These are phyloP conservation scores for Cistogaster globosa DNA, from an alignment of 2,888 invertebrate genomes.

Conservation along the genomic window DNA sequence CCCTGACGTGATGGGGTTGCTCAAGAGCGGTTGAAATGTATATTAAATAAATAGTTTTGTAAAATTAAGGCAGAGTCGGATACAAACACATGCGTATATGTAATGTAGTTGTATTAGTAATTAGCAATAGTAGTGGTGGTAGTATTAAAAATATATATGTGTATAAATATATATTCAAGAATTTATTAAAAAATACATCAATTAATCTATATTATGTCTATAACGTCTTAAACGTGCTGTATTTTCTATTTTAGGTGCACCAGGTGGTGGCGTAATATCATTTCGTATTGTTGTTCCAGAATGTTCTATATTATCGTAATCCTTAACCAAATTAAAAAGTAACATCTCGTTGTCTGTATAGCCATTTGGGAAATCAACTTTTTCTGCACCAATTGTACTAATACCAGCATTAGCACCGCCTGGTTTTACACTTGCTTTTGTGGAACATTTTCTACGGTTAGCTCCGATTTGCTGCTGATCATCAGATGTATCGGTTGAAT, in stretches of 20 bases:
- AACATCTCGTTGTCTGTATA: slow-evolving; percentile 70
- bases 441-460: slow-evolving; percentile 46
- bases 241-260: slow-evolving; percentile 82
- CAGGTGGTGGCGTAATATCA: slow-evolving; percentile 82
- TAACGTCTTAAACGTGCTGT: slow-evolving; percentile 82
- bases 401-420: slow-evolving; percentile 10
- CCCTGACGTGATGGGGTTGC: not conserved
- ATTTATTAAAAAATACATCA: slow-evolving; percentile 51
- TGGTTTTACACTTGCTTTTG: slow-evolving; percentile 22
- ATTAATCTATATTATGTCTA: slow-evolving; percentile 81
- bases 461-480: slow-evolving; percentile 56
- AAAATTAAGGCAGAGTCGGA: slow-evolving; percentile 15
- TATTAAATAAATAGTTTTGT: not conserved
- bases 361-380: slow-evolving; percentile 53
- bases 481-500: slow-evolving; percentile 76
- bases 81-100: not conserved
- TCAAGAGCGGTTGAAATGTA: not conserved
- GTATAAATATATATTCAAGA: slow-evolving; percentile 48
- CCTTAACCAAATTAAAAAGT: slow-evolving; percentile 72
- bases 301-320: slow-evolving; percentile 72
- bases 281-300: slow-evolving; percentile 74
- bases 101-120: slow-evolving; percentile 34
- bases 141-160: slow-evolving; percentile 32
- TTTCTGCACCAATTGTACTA: slow-evolving; percentile 22
- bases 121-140: slow-evolving; percentile 37